These are phyloP conservation scores for Malurus splendens DNA, from an alignment of 2,797 vertebrate genomes.

Conservation along the genomic window DNA sequence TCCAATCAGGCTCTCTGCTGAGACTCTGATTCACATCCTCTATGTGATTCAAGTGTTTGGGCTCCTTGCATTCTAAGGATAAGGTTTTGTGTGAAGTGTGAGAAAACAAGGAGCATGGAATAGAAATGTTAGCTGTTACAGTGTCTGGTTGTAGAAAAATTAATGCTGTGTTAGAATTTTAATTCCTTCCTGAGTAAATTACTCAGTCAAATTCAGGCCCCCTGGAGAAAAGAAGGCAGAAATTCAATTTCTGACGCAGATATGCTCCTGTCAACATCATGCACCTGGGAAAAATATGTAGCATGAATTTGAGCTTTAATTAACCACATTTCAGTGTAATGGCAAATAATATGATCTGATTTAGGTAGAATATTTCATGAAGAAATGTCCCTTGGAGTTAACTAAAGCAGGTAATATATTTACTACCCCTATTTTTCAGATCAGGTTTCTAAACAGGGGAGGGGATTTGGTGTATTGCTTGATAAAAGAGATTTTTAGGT, in stretches of 20 bases:
- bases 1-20: background rate
- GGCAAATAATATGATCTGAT: background rate
- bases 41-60: background rate
- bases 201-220: background rate
- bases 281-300: background rate
- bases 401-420: background rate
- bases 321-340: background rate
- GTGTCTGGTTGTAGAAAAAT: background rate
- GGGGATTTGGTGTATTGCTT: background rate
- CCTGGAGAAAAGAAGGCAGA: background rate
- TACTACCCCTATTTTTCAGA: background rate
- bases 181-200: conserved; percentile 1
- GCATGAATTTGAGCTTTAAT: background rate
- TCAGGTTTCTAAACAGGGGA: background rate
- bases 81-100: background rate
- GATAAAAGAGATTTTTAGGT: background rate
- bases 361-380: background rate
- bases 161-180: background rate
- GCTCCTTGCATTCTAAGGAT: background rate
- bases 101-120: background rate
- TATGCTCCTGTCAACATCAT: background rate
- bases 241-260: conserved; percentile 8
- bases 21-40: background rate
- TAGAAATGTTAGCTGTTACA: background rate
- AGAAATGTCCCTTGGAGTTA: background rate